Base-by-base conservation (phyloP, 1,140 invertebrate genomes). In the Zaprionus africanus region DNA sequence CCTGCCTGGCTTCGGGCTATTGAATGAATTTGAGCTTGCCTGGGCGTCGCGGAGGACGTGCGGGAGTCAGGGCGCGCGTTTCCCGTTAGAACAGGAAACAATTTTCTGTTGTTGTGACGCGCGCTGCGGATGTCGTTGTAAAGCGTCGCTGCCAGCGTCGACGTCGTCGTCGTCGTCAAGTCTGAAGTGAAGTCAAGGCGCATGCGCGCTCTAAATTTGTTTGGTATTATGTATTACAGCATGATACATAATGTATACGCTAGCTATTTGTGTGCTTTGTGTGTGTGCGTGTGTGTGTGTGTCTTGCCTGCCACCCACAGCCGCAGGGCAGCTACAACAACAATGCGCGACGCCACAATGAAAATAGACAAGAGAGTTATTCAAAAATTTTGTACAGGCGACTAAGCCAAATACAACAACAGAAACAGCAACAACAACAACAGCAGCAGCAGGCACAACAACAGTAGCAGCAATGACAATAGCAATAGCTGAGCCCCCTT, bases 21-120 rank as follows among this genome's bases (percentile, higher is more conserved):
- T 87, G 84, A 87, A 87, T 87, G 84, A 87, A 87, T 78, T 87
- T 34, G 31, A 34, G 78, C 76, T 82, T 80, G 60, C 75, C 70
- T 41, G 28, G 57, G 51, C 61, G 41, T 56, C 31, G 31, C 31
- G 31, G 24, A 26, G 26, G 51, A 1, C 7, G 38, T n/a, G 17
- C 38, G 34, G 51, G n/a, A n/a, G n/a, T n/a, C 13, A 22, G 41
- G 31, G 22, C 67, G 67, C 6, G 28, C 6, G 31, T 34, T 57
- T 15, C 26, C 22, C 36, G 9, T 57, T 41, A 36, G 12, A 36
- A 43, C 71, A 73, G 70, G 70, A 72, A 72, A 66, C 63, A 75
- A 57, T 71, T 64, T 56, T 24, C 26, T 67, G 56, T 58, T 72
- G 70, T 59, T 66, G 54, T 66, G 53, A 58, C 64, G 34, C 26